Evolutionary conservation across 2,113 vertebrate genomes (phyloP), one percentile per base, ranked within the genome.

Genomic region (Kryptolebias marmoratus): DNA sequence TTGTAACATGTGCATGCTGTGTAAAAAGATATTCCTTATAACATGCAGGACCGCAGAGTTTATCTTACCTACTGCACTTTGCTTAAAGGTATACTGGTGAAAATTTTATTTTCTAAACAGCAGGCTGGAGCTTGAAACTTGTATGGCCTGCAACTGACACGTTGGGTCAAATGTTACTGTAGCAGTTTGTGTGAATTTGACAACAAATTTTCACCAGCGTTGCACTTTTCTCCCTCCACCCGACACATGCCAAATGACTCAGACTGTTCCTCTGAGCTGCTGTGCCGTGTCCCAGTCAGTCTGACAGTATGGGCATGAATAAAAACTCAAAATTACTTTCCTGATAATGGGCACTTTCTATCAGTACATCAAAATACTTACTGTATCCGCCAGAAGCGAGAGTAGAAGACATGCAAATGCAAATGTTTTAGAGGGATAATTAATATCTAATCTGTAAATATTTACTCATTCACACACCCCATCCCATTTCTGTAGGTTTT

Each of bases 201-300:
- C 76, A 77, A 73, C 36, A 71, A 56, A 42, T 42, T 75, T 83
- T 49, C 30, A 56, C 69, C 42, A 36, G 32, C 45, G 44, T 39
- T 71, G 69, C 62, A 71, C 30, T 73, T 67, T 53, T 64, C 57
- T 55, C 18, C 53, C 22, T 75, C 50, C 2, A 28, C 42, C 68
- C 71, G 69, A 71, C 74, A 83, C 50, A 69, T 73, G 48, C 32
- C 68, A 85, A 63, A 62, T 60, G n/a, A 27, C 30, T 67, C 53
- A 66, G 73, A 73, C 32, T 52, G 58, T 27, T 82, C 28, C 44
- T 61, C 50, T 65, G 12, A 18, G 36, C 9, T 49, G 42, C 49
- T 72, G 2, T 62, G 12, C 22, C 13, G 42, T 28, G 30, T 71
- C 16, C 47, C 49, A 63, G 56, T 73, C 56, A 73, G 11, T 16